These are phyloP conservation scores for Machaerirhynchus nigripectus DNA, from an alignment of 2,113 vertebrate genomes.

Conservation along the genomic window DNA sequence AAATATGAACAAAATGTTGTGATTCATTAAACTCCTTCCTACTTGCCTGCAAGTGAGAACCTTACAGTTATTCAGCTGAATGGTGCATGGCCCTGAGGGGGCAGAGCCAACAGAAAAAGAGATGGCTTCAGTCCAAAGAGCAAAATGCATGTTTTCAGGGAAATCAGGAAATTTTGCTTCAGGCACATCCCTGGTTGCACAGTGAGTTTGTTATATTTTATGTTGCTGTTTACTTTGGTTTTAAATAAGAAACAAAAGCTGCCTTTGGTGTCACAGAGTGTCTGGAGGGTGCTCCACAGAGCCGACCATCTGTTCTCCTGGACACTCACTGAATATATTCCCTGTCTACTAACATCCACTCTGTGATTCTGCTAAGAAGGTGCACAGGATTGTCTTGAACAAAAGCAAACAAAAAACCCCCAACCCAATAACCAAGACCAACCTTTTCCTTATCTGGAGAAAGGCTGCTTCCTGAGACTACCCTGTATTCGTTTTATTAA, in stretches of 20 bases:
- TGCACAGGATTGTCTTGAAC: not conserved
- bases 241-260: constrained; percentile 40
- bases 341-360: not conserved
- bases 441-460: not conserved
- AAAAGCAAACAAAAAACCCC: not conserved
- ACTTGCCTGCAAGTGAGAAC: constrained; percentile 48
- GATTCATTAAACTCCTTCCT: constrained; percentile 43
- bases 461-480: not conserved
- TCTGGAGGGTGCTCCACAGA: not conserved
- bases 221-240: constrained; percentile 51
- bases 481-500: not conserved
- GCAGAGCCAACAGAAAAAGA: constrained; percentile 35
- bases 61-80: constrained; percentile 32
- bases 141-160: constrained; percentile 63
- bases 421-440: not conserved
- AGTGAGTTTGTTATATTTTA: constrained; percentile 57
- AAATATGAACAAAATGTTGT: constrained; percentile 51
- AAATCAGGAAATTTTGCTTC: constrained; percentile 58
- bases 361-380: not conserved
- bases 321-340: not conserved
- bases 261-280: not conserved
- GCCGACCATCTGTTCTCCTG: not conserved
- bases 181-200: constrained; percentile 34
- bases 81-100: not conserved
- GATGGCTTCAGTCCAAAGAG: constrained; percentile 58